Conservation (phyloP, 1,140 invertebrate species). For the Melipona quadrifasciata region DNA sequence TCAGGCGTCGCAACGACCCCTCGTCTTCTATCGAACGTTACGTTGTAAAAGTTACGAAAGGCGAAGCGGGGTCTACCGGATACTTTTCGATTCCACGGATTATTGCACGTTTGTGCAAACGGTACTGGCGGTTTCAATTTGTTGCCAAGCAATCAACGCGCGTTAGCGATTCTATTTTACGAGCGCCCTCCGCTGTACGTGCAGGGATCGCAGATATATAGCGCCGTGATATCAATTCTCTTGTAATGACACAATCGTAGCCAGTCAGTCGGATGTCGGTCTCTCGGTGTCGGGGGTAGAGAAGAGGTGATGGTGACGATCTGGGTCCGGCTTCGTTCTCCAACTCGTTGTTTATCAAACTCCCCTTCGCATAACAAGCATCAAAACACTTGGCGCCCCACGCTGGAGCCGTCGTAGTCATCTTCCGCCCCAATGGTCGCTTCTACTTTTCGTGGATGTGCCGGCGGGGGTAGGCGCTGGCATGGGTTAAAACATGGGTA, state of each 20-base stretch:
- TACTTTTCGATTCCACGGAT: conserved; percentile 19
- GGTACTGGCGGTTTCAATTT: conserved; percentile 34
- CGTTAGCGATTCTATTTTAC: conserved; percentile 39
- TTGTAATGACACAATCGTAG: conserved; percentile 64
- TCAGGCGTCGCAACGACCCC: not conserved
- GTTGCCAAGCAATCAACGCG: conserved; percentile 28
- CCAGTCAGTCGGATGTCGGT: conserved; percentile 62
- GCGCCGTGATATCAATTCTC: conserved; percentile 62
- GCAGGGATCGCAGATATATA: not conserved
- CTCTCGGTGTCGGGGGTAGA: not conserved
- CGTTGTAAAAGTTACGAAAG: not conserved
- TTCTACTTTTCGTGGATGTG: conserved; percentile 60
- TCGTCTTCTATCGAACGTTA: not conserved
- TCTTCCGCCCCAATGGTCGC: conserved; percentile 52
- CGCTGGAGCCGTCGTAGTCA: conserved; percentile 70
- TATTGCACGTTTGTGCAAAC: conserved; percentile 10
- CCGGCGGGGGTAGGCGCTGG: conserved; percentile 56
- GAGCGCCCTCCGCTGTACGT: not conserved
- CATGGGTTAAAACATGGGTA: conserved; percentile 63
- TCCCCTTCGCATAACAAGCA: conserved; percentile 74
- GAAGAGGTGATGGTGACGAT: conserved; percentile 51
- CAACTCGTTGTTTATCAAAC: conserved; percentile 73
- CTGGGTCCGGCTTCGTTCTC: conserved; percentile 61
- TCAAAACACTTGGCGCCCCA: conserved; percentile 76
- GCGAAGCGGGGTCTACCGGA: not conserved